A percentile compares a stretch with the other conserved stretches of the same genome.
phyloP scores from a whole-genome alignment of 2,113 vertebrate genomes.

The Canis aureus region DNA sequence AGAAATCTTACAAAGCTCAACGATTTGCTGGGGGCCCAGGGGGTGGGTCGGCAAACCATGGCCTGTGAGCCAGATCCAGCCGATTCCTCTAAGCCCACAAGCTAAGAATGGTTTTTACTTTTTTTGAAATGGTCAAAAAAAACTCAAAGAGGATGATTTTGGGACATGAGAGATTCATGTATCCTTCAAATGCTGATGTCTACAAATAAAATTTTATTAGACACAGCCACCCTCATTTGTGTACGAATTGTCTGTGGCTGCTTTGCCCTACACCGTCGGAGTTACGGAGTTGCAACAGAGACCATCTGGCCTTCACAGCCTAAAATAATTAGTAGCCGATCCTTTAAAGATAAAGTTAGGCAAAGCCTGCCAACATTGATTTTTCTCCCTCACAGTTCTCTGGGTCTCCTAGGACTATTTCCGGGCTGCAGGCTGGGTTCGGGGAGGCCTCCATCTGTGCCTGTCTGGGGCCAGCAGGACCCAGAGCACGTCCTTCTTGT shows the following conservation, averaged over 20 bases:
- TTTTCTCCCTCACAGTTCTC: not conserved
- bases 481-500: not conserved
- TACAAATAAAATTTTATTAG: no score
- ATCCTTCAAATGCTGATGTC: not conserved
- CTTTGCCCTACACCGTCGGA: not conserved
- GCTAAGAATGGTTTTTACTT: not conserved
- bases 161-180: not conserved
- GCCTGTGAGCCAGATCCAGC: not conserved
- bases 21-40: not conserved
- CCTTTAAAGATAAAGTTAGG: not conserved
- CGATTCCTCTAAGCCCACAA: not conserved
- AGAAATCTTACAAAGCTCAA: not conserved
- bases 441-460: not conserved
- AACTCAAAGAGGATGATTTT: not conserved
- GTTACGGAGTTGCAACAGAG: no score
- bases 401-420: accelerated
- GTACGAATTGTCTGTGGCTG: not conserved
- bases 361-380: accelerated
- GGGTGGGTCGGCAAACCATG: not conserved
- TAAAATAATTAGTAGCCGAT: not conserved
- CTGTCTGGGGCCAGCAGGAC: not conserved
- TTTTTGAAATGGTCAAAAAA: not conserved
- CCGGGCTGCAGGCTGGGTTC: not conserved
- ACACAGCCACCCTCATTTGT: accelerated
- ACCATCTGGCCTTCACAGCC: not conserved